Conservation (phyloP, 2,888 invertebrate genomes). For the Neocrepidodera transversa region DNA sequence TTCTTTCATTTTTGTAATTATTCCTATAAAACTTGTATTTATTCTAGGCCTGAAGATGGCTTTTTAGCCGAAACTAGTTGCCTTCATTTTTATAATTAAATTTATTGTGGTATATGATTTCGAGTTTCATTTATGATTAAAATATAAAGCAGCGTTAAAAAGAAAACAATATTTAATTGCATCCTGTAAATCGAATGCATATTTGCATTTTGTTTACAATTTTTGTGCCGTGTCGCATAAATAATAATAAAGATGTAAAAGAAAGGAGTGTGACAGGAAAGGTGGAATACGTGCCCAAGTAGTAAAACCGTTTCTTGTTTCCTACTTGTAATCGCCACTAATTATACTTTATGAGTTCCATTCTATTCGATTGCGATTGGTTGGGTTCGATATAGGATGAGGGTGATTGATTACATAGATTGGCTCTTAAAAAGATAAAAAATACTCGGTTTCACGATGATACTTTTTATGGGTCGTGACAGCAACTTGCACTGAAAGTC, state of each 20-base stretch:
- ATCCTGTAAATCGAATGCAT: not conserved
- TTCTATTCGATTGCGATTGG: not conserved
- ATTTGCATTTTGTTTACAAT: not conserved
- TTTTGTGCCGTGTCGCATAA: not conserved
- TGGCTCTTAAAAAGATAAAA: no score
- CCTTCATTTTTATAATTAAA: no score
- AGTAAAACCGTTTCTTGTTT: slow-evolving; percentile 11
- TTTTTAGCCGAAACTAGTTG: no score
- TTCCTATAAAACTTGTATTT: no score
- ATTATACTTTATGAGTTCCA: not conserved
- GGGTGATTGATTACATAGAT: not conserved
- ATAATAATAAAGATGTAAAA: slow-evolving; percentile 1
- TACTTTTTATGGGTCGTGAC: no score
- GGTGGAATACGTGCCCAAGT: slow-evolving; percentile 8
- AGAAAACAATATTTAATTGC: not conserved
- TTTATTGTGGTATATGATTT: no score
- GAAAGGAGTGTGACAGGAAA: slow-evolving; percentile 6
- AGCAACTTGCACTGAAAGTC: no score
- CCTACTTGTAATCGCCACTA: not conserved
- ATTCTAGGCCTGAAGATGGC: no score
- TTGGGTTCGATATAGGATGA: not conserved
- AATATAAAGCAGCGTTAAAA: no score
- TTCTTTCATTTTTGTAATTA: no score
- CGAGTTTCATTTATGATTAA: no score
- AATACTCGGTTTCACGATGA: no score